Evolutionary conservation across 2,888 invertebrate species (phyloP).

Genomic region (Tenodera sinensis): DNA sequence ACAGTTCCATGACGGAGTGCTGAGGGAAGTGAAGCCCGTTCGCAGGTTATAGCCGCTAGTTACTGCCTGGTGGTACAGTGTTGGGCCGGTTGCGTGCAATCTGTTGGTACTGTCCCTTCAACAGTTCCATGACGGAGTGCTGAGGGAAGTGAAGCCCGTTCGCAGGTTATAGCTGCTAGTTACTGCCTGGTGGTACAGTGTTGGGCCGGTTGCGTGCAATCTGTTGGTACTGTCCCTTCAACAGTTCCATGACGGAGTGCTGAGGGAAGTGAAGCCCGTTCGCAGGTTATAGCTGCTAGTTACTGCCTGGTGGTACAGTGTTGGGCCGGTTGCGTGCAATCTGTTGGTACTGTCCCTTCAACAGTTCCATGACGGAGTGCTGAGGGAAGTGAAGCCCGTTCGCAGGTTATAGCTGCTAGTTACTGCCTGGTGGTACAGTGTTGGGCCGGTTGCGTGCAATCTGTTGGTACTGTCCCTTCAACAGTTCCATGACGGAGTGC

Average conservation of each 20-base stretch:
- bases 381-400: slow-evolving; percentile 47
- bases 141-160: slow-evolving; percentile 47
- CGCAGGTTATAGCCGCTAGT: too few species aligned
- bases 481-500: slow-evolving; percentile 53
- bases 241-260: slow-evolving; percentile 53
- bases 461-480: slow-evolving; percentile 65
- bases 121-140: slow-evolving; percentile 53
- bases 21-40: slow-evolving; percentile 47
- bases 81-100: slow-evolving; percentile 50
- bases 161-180: too few species aligned
- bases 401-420: too few species aligned
- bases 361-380: slow-evolving; percentile 53
- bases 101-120: slow-evolving; percentile 65
- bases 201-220: slow-evolving; percentile 50
- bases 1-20: slow-evolving; percentile 53
- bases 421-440: slow-evolving; percentile 28
- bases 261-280: slow-evolving; percentile 47
- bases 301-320: slow-evolving; percentile 28
- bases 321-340: slow-evolving; percentile 50
- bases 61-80: slow-evolving; percentile 28
- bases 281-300: too few species aligned
- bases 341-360: slow-evolving; percentile 65
- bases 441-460: slow-evolving; percentile 50
- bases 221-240: slow-evolving; percentile 65
- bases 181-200: slow-evolving; percentile 28